Base-by-base conservation (phyloP, 2,888 invertebrate species). In the Lissocephala sabroskyi region DNA sequence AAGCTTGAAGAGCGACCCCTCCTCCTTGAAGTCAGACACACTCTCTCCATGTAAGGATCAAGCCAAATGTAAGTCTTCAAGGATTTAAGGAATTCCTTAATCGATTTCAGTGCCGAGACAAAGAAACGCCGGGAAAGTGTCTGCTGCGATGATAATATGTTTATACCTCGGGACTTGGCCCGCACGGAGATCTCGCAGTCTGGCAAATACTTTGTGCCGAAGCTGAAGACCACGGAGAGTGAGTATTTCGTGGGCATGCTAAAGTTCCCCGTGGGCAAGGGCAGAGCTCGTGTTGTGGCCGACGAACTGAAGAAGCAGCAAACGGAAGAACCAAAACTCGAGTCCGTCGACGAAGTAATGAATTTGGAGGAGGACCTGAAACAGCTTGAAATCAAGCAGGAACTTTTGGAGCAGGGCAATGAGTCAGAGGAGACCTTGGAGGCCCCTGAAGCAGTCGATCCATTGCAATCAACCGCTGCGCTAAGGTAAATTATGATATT, bases 111-210 rank as follows among this genome's bases (percentile, higher is more conserved):
- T 17, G 77, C 80, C 19, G 64, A 78, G 35, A 66, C 77, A 1
- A 78, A 79, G 9, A 71, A 66, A 36, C 65, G 62, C 2, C 64
- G 77, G 1, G 80, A 63, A 10, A 64, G 61, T 39, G 73, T 77
- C 11, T 62, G 47, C 11, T 66, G 54, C 18, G 41, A 41, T 18
- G 45, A 71, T 17, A 45, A 39, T 10, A 50, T 78, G 2, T 78
- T 78, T 32, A 68, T 78, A 47, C 80, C 77, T 17, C 71, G 59
- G 10, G 53, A 68, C 17, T 14, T 78, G 32, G 64, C 68, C 2
- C 76, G 68, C 0, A 43, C 59, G 17, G 59, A 74, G 2, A 5
- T 74, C 3, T 41, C 41, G 5, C 41, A 41, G 36, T 59, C 63
- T 1, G 47, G 35, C 3, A 17, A 39, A n/a, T 35, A 28, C 16